Base-by-base conservation (phyloP, 2,113 vertebrate genomes). In the Cyprinodon brontotheroides region DNA sequence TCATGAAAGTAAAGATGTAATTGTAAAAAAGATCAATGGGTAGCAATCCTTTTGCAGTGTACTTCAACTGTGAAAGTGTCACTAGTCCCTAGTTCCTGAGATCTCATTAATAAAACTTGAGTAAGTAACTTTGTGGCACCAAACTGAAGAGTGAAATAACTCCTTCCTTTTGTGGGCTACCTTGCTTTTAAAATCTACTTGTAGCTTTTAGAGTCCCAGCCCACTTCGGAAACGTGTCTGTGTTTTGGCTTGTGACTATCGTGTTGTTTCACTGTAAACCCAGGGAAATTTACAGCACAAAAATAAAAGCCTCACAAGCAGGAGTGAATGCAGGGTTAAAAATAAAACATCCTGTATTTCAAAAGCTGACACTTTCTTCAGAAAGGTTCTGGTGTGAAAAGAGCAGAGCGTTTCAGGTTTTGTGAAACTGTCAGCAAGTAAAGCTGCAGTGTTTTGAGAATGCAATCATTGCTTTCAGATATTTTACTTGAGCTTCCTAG, bases 321-420 rank as follows among this genome's bases (percentile, higher is more conserved):
- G 29, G 43, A 67, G 68, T 72, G 76, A 87, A 80, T 64, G 83
- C 79, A 66, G 68, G 87, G 86, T 48, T 72, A 88, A 87, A 91
- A 88, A 89, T 92, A 92, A 85, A 66, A 87, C 48, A 65, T 80
- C 78, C 79, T 81, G 81, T 59, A 76, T 80, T 80, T 77, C 67
- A 83, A 82, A 83, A 81, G 65, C 65, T 86, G 68, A 86, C 85
- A 90, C 87, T 75, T 83, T 87, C 68, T 70, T 71, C 70, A 79
- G 79, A 86, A 86, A 88, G 81, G 61, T 74, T 59, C 65, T 70
- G 73, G 85, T 90, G 88, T 84, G 86, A 91, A 85, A 65, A 80
- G 61, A 84, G 71, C 66, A 43, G 5, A 10, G 75, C 60, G 72
- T 60, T 81, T 83, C 62, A 38, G 0, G 40, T 11, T 10, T 82